phyloP scores from a whole-genome alignment of 2,113 vertebrate species.

The Crotalus horridus region DNA sequence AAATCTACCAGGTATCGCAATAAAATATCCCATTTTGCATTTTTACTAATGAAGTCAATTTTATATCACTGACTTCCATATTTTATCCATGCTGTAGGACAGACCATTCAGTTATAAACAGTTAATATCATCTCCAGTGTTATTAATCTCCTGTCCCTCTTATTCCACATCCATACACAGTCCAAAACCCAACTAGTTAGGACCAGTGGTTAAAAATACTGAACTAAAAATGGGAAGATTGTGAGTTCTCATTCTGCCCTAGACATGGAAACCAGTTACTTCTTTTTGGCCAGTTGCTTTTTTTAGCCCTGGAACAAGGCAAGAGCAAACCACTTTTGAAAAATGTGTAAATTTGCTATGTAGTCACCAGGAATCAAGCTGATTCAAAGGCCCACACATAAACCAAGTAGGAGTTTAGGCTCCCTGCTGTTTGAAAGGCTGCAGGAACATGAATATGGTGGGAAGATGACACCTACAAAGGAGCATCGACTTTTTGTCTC shows the following conservation, averaged over 20 bases:
- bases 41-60: not conserved
- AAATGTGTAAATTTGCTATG: not conserved
- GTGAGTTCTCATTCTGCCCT: not conserved
- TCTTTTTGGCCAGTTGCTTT: not conserved
- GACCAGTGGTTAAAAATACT: not conserved
- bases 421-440: not conserved
- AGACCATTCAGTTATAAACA: not conserved
- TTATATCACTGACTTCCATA: not conserved
- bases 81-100: not conserved
- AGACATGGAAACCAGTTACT: not conserved
- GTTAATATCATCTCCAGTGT: not conserved
- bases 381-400: not conserved
- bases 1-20: not conserved
- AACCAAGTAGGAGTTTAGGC: not conserved
- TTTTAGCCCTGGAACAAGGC: not conserved
- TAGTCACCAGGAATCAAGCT: not conserved
- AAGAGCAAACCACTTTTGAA: not conserved
- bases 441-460: not conserved
- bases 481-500: not conserved
- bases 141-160: not conserved
- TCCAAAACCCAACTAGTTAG: not conserved
- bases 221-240: not conserved
- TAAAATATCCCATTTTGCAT: not conserved
- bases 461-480: not conserved
- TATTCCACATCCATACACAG: not conserved